Conservation (phyloP, 2,888 invertebrate species). For the Eubasilissa splendida region DNA sequence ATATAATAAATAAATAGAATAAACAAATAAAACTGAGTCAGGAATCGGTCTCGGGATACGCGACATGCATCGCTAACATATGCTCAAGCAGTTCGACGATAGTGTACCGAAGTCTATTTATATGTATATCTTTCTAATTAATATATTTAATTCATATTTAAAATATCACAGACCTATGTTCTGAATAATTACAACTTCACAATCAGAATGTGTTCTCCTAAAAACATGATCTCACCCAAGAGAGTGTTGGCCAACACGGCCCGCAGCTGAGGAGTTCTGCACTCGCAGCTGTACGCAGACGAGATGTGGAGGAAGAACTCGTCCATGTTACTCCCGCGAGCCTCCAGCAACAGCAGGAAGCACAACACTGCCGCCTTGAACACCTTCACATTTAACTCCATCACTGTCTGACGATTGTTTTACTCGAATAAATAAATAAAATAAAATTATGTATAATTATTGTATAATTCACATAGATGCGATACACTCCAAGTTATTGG, state of each 20-base stretch:
- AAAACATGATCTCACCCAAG: not conserved
- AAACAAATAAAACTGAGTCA: no score
- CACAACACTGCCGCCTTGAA: not conserved
- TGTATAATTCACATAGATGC: not conserved
- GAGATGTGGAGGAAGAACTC: not conserved
- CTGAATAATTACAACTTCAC: no score
- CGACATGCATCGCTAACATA: no score
- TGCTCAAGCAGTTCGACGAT: no score
- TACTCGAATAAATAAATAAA: not conserved
- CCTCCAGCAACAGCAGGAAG: not conserved
- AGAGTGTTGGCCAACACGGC: not conserved
- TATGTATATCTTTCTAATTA: no score
- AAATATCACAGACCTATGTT: no score
- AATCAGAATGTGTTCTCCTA: no score
- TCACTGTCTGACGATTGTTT: not conserved
- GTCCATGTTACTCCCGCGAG: not conserved
- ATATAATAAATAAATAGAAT: no score
- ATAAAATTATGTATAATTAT: not conserved
- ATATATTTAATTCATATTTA: no score
- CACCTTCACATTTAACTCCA: not conserved
- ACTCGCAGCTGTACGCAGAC: not conserved
- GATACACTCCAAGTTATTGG: no score
- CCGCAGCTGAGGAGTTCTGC: constrained; percentile 5
- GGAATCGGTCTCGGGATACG: no score
- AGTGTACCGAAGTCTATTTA: no score